These are phyloP conservation scores for Leptopilina myrica DNA, from an alignment of 2,888 invertebrate genomes.

Conservation along the genomic window DNA sequence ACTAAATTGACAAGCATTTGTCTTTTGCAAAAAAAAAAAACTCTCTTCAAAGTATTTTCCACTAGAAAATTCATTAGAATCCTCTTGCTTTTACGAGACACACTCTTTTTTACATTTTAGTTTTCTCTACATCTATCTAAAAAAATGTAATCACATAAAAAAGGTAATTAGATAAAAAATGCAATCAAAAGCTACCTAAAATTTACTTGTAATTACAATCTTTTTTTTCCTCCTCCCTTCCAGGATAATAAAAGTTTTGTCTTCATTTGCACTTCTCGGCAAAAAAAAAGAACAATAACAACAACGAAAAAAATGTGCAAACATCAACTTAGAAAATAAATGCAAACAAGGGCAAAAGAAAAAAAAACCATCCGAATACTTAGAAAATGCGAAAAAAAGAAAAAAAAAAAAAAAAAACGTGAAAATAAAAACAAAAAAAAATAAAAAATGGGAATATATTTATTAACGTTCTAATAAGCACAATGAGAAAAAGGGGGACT, in stretches of 20 bases:
- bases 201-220: not conserved
- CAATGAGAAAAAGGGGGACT: not conserved
- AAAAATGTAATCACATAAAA: conserved; percentile 20
- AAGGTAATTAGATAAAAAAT: conserved; percentile 7
- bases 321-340: not conserved
- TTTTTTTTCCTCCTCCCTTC: not conserved
- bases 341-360: no score
- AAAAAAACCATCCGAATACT: no score
- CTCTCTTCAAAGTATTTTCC: not conserved
- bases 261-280: not conserved
- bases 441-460: not conserved
- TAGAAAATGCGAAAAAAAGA: not conserved
- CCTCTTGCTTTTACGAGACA: not conserved
- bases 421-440: no score
- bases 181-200: not conserved
- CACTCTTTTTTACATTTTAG: no score
- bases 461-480: not conserved
- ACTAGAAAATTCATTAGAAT: conserved; percentile 11
- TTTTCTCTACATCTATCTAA: no score
- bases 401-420: no score
- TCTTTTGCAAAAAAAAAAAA: no score
- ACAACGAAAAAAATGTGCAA: no score
- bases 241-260: not conserved
- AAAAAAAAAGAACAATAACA: no score
- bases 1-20: no score